phyloP scores from a whole-genome alignment of 2,797 vertebrate species.

The Echiichthys vipera region DNA sequence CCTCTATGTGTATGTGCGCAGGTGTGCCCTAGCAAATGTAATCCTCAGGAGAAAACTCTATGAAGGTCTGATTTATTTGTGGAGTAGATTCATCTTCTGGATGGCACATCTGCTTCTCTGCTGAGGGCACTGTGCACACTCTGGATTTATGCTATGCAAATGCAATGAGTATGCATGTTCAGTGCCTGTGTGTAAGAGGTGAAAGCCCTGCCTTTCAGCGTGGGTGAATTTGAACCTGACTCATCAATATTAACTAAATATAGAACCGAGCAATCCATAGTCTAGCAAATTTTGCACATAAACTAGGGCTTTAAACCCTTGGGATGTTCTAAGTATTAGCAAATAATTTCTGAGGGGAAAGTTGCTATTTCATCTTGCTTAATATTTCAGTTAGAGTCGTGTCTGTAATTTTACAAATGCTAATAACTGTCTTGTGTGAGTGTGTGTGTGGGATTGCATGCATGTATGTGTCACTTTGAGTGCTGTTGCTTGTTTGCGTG shows the following conservation, averaged over 20 bases:
- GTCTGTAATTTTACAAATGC: slow-evolving; percentile 48
- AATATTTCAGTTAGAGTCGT: slow-evolving; percentile 18
- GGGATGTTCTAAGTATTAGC: slow-evolving; percentile 45
- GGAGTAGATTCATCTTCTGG: slow-evolving; percentile 76
- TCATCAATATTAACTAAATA: slow-evolving; percentile 66
- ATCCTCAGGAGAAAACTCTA: slow-evolving; percentile 61
- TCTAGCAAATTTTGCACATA: slow-evolving; percentile 45
- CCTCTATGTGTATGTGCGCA: slow-evolving; percentile 63
- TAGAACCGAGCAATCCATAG: slow-evolving; percentile 51
- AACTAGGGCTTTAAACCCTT: slow-evolving; percentile 31
- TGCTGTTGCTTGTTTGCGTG: slow-evolving; percentile 66
- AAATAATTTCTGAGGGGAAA: slow-evolving; percentile 49
- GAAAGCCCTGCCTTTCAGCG: slow-evolving; percentile 35
- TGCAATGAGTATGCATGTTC: slow-evolving; percentile 38
- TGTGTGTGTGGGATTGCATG: slow-evolving; percentile 33
- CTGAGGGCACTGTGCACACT: slow-evolving; percentile 45
- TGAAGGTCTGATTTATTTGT: slow-evolving; percentile 76
- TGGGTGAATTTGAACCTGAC: slow-evolving; percentile 52
- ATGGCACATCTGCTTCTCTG: slow-evolving; percentile 67
- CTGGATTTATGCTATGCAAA: slow-evolving; percentile 43
- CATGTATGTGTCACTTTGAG: slow-evolving; percentile 58
- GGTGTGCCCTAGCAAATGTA: slow-evolving; percentile 79
- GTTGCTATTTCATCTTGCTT: slow-evolving; percentile 28
- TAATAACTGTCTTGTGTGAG: slow-evolving; percentile 28
- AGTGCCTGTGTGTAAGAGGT: slow-evolving; percentile 18